Evolutionary conservation across 2,888 invertebrate genomes (phyloP), one percentile per base, ranked within the genome.

Genomic region (Aphidius colemani): DNA sequence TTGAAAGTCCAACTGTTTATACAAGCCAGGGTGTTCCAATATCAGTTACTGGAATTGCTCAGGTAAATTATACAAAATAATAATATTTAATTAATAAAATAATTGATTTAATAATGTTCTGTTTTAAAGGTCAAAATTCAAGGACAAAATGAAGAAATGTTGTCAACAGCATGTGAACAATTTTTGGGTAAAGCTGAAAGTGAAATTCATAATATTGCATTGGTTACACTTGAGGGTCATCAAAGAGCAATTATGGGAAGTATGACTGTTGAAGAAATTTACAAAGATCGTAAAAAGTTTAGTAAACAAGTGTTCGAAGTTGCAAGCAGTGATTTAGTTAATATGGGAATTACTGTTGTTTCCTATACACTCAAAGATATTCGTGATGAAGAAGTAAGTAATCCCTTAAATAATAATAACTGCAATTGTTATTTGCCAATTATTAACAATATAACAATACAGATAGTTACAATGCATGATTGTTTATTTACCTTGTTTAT

Each of bases 21-120:
- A 97, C 97, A 51, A 93, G 94, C 77, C 95, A 96, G 84, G 97
- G 97, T 62, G 97, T 98, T 40, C 96, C 97, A 18, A 96, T 98
- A 81, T 96, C 96, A 39, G 97, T 98, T 45, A 97, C 96, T 44
- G 97, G 97, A 69, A 96, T 98, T 74, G 98, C 98, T 61, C 97
- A 98, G 89, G 96, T 96, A 83, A 73, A 41, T 62, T 48, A 59
- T 56, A 7, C 9, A 13, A 18, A 41, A 63, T 53, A 18, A 53
- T 3, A 7, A 41, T 13, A 51, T 5, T 50, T 48, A 13, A 61
- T 13, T 48, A 39, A 7, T 40, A 8, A 46, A n/a, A 53, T n/a
- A 18, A 44, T 56, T 56, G 44, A 45, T 18, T 18, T 56, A 18
- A 50, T 41, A 18, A n/a, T 44, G 11, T 30, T 64, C 67, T 79